A percentile compares a stretch with the other conserved stretches of the same genome.
These are phyloP conservation scores for Megaceryle maxima DNA, from an alignment of 2,113 vertebrate genomes.

Conservation along the genomic window DNA sequence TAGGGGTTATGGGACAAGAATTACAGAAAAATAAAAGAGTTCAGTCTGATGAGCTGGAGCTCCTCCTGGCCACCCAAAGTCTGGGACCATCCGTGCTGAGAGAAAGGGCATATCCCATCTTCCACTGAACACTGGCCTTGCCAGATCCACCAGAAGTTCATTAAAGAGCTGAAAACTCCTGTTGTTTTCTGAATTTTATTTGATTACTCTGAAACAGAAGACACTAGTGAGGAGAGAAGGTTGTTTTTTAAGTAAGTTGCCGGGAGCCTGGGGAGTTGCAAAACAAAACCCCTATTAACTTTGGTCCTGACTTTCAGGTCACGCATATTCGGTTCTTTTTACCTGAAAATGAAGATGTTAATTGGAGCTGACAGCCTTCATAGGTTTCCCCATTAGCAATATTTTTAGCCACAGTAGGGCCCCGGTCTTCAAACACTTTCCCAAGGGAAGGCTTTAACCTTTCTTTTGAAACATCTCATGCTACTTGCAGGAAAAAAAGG, in stretches of 20 bases:
- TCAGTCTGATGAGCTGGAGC: neutral
- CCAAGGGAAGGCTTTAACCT: slow-evolving; percentile 50
- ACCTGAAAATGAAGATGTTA: slow-evolving; percentile 65
- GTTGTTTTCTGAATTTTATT: neutral
- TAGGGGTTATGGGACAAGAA: neutral
- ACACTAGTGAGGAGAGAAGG: neutral
- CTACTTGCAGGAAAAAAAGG: neutral
- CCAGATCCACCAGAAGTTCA: neutral
- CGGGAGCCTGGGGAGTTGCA: neutral
- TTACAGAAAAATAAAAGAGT: neutral
- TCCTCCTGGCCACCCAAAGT: neutral
- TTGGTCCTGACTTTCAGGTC: slow-evolving; percentile 27
- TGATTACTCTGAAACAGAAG: slow-evolving; percentile 29
- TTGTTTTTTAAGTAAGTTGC: neutral
- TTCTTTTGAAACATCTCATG: slow-evolving; percentile 19
- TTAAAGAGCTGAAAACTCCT: slow-evolving; percentile 11
- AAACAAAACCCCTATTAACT: slow-evolving; percentile 52
- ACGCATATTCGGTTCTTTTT: neutral
- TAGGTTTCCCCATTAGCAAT: slow-evolving; percentile 23
- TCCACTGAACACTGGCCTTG: neutral
- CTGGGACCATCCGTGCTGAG: accelerated
- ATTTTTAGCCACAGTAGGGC: slow-evolving; percentile 34
- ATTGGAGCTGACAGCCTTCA: slow-evolving; percentile 51
- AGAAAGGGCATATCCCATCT: neutral
- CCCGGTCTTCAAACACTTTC: slow-evolving; percentile 35